Base-by-base conservation (phyloP, 2,113 vertebrate species). In the Notiomystis cincta region DNA sequence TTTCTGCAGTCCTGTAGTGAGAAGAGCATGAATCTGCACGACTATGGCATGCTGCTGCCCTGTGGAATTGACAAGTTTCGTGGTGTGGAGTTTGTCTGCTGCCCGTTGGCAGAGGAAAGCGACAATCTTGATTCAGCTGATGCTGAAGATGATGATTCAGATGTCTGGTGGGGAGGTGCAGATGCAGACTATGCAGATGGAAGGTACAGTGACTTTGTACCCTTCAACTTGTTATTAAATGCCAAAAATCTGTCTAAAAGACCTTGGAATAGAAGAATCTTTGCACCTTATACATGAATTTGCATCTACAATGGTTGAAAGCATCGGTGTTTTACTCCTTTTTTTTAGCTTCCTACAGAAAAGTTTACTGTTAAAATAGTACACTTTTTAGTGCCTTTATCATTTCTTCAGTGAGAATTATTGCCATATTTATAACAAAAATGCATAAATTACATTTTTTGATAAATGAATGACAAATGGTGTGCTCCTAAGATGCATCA, bases 31-130 rank as follows among this genome's bases (percentile, higher is more conserved):
- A 99, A 99, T 90, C 98, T 99, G 82, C 99, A 99, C 0, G 98
- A 99, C 95, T 99, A 99, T 3, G 99, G 99, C 75, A 99, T 99
- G 99, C 97, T 99, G 97, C 96, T 99, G 96, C 99, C 99, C 4
- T 99, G 99, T 38, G 99, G 99, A 56, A 99, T 99, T 0, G 99
- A 99, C 97, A 99, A 99, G 83, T 99, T 99, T 96, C 98, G 99
- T 31, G 99, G 99, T 3, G 99, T 99, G 56, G 99, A 99, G 98
- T 99, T 99, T 11, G 99, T 99, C 13, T 99, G 99, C 94, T 99
- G 99, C 95, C 99, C 99, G 0, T 88, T 98, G 92, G 97, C 98
- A 0, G 98, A 98, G 2, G 99, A 99, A 82, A 98, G 97, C 0
- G 99, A 99, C 94, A 98, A 96, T 4, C 92, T 99, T 1, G 99